Base-by-base conservation (phyloP, 2,797 vertebrate species). In the Diglossa cyanea region DNA sequence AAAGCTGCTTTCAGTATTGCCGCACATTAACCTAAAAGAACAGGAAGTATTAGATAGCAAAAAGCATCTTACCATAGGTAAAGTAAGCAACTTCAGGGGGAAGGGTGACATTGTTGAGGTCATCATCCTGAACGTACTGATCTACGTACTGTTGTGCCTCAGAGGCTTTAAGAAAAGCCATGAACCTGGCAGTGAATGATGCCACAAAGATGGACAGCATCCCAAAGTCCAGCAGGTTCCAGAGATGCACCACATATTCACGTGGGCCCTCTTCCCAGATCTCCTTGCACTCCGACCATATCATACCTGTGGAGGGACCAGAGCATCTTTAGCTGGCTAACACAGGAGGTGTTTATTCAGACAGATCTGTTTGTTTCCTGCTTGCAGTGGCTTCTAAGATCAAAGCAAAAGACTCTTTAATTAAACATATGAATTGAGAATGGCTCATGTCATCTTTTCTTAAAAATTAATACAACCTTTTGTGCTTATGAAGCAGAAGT, bases 241-340 rank as follows among this genome's bases (percentile, higher is more conserved):
- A 99, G 63, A 99, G 98, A 85, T 99, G 99, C 98, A 99, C 97
- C 91, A 99, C 93, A 0, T 99, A 99, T 92, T 99, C 99, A 2
- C 99, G 98, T 2, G 99, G 99, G 9, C 99, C 99, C 20, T 99
- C 99, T 10, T 96, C 98, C 99, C 99, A 99, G 95, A 99, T 99
- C 97, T 99, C 99, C 97, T 99, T 99, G 97, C 99, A 99, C 94
- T 99, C 99, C 0, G 98, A 99, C 99, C 99, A 99, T 70, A 99
- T 99, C 99, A 99, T 99, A 57, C 98, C 98, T 99, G 95, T 0
- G 12, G 84, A 55, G 61, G 88, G 47, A 35, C 10, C 51, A 92
- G 42, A 80, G 50, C 3, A 16, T 1, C 0, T 57, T 67, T 37
- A 90, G 40, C 39, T 1, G 7, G 11, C 47, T 77, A 47, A 20